Evolutionary conservation across 2,113 vertebrate genomes (phyloP).

Genomic region (Acrocephalus kingi): DNA sequence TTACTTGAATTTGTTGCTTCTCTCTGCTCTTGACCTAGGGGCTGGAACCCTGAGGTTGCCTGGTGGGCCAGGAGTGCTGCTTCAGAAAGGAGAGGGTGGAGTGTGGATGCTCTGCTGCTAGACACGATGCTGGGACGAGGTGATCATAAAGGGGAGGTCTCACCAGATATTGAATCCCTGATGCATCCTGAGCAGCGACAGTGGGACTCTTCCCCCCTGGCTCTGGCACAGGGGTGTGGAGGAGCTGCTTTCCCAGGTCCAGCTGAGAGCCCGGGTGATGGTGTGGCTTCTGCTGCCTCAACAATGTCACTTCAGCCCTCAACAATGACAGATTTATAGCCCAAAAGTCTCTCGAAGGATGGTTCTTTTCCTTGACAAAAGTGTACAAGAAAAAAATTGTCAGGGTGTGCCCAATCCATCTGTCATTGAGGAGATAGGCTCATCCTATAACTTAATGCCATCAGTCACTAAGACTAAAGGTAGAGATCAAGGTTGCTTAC

Average conservation of each 20-base stretch:
- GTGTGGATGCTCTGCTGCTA: background rate
- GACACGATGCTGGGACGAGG: rapidly evolving
- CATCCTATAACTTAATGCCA: background rate
- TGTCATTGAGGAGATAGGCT: background rate
- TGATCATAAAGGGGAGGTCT: background rate
- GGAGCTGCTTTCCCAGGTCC: background rate
- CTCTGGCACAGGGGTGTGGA: background rate
- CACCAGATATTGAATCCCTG: background rate
- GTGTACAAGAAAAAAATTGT: background rate
- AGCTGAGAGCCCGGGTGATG: rapidly evolving
- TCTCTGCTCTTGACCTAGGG: background rate
- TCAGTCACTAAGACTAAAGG: conserved; percentile 2
- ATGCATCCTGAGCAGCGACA: background rate
- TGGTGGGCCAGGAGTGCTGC: background rate
- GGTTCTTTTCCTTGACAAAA: background rate
- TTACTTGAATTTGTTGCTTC: background rate
- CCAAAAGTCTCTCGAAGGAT: background rate
- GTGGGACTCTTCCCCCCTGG: background rate
- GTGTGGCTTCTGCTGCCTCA: background rate
- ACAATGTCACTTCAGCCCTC: background rate
- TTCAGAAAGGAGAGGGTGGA: background rate
- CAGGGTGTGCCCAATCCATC: background rate
- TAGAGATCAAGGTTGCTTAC: conserved; percentile 16
- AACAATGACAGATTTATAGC: background rate
- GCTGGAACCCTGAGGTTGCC: background rate